A percentile compares a stretch with the other conserved stretches of the same genome.
Conservation (phyloP, 1,140 invertebrate species). For the Drosophila kepulauana region DNA sequence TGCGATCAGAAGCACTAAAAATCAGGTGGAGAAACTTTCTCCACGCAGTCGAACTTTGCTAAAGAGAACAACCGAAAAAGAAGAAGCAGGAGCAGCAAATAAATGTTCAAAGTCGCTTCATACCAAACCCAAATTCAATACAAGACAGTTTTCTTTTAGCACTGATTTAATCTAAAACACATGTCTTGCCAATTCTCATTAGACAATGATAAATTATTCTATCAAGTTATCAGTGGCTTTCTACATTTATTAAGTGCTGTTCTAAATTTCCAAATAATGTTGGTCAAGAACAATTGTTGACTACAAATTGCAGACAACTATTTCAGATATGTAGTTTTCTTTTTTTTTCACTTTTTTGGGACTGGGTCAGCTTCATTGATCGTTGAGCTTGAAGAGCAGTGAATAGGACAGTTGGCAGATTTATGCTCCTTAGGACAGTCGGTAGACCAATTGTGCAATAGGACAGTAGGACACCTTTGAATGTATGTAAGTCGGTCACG, state of each 20-base stretch:
- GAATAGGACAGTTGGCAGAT: background rate
- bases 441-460: too few relatives aligned
- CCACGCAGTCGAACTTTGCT: slow-evolving; percentile 54
- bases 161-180: background rate
- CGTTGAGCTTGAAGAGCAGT: slow-evolving; percentile 12
- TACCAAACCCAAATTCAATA: slow-evolving; percentile 48
- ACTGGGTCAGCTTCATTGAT: slow-evolving; percentile 19
- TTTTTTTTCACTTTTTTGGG: slow-evolving; percentile 20
- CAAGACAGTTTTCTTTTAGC: slow-evolving; percentile 8
- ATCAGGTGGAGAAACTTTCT: slow-evolving; percentile 74
- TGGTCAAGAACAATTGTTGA: background rate
- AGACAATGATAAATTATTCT: background rate
- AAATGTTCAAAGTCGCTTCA: slow-evolving; percentile 28
- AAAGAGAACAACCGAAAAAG: slow-evolving; percentile 62
- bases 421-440: too few relatives aligned
- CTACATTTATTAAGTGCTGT: background rate
- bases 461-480: too few relatives aligned
- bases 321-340: background rate
- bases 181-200: background rate
- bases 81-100: slow-evolving; percentile 12
- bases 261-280: background rate
- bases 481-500: slow-evolving; percentile 52
- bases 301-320: background rate
- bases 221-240: background rate
- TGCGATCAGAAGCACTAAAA: slow-evolving; percentile 49